A percentile compares a stretch with the other conserved stretches of the same genome.
phyloP scores from a whole-genome alignment of 2,113 vertebrate genomes.

The Camarhynchus parvulus region DNA sequence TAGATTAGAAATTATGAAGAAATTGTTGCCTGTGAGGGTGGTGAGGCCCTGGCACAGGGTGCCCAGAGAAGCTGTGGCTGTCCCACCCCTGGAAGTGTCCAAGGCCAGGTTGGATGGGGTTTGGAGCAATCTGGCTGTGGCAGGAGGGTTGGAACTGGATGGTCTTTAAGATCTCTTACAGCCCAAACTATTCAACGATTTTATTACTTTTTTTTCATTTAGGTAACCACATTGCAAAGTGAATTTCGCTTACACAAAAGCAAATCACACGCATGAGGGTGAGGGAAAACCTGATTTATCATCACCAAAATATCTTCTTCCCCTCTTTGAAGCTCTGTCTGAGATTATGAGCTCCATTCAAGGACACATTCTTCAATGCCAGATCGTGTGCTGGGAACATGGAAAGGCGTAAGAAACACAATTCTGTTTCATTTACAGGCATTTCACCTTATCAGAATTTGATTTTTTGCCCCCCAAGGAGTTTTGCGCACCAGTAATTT shows the following conservation, averaged over 20 bases:
- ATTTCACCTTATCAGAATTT: neutral
- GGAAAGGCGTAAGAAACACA: neutral
- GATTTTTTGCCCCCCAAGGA: neutral
- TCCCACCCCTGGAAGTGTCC: neutral
- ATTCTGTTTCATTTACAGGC: neutral
- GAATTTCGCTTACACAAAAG: neutral
- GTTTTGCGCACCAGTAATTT: neutral
- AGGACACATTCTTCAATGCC: neutral
- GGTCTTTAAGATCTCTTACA: neutral
- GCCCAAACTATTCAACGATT: neutral
- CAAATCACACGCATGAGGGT: neutral
- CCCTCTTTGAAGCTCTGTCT: neutral
- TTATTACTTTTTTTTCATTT: neutral
- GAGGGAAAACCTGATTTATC: neutral
- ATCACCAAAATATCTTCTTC: neutral
- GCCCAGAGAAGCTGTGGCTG: neutral
- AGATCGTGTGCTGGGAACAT: accelerated
- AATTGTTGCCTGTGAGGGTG: neutral
- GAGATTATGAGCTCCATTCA: neutral
- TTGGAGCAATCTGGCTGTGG: neutral
- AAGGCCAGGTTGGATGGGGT: accelerated
- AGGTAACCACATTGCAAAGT: neutral
- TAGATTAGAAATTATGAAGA: accelerated
- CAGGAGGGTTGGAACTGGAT: neutral
- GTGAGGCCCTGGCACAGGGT: accelerated